Evolutionary conservation across 2,113 vertebrate genomes (phyloP).

Genomic region (Spea bombifrons): DNA sequence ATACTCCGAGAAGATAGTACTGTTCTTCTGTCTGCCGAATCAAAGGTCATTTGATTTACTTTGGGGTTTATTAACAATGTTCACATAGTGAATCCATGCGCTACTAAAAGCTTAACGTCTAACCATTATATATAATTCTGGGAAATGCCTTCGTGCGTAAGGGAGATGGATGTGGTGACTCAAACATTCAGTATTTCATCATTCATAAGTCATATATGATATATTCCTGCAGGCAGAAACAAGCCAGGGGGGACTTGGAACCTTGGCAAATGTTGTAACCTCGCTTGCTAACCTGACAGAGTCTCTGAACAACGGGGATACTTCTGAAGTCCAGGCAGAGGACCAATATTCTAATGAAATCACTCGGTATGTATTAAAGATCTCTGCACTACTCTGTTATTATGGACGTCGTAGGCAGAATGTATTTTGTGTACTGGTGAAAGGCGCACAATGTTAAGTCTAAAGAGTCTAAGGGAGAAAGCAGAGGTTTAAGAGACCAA

Average conservation of each 20-base stretch:
- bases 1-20: slow-evolving; percentile 90
- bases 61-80: neutral
- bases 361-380: slow-evolving; percentile 74
- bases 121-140: neutral
- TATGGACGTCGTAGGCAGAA: no score
- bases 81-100: no score
- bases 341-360: slow-evolving; percentile 91
- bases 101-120: no score
- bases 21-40: slow-evolving; percentile 83
- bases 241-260: slow-evolving; percentile 89
- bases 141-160: neutral
- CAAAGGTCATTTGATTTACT: slow-evolving; percentile 73
- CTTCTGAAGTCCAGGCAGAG: slow-evolving; percentile 80
- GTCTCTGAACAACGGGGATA: slow-evolving; percentile 86
- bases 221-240: slow-evolving; percentile 74
- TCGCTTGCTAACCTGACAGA: slow-evolving; percentile 92
- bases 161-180: neutral
- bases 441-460: no score
- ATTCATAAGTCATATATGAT: neutral
- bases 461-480: no score
- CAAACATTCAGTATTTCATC: neutral
- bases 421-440: no score
- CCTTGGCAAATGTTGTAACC: slow-evolving; percentile 93
- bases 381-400: no score
- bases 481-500: no score